Base-by-base conservation (phyloP, 1,140 invertebrate species). In the Brachionus koreanus region DNA sequence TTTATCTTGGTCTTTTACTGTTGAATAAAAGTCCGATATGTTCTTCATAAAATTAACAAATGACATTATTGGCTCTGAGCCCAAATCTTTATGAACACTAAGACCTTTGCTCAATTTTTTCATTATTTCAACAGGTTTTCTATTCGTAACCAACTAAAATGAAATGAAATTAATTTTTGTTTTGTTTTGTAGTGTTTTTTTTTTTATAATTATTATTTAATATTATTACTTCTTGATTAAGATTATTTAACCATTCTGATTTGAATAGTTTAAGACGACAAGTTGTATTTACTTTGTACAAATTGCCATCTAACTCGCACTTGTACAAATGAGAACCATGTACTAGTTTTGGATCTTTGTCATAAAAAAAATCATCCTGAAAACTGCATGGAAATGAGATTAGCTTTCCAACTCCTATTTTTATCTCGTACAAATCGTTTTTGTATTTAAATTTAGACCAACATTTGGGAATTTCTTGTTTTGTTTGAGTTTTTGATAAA, bases 281-380 rank as follows among this genome's bases (percentile, higher is more conserved):
- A 49, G 69, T 74, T 1, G 69, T 23, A 29, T 74, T 74, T 23
- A 74, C 69, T 46, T 25, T 46, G 39, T 46, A 46, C 37, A 74
- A 74, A 29, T 46, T 43, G 23, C 69, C 69, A 19, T 74, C 69
- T 39, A 25, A 4, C 25, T 74, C 69, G n/a, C 69, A 74, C 13
- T 74, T 74, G 39, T 74, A 74, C 69, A 74, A 74, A 74, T 74
- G 69, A 13, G 69, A 46, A 10, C 69, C 69, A 25, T 25, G 19
- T 3, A 49, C 23, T 25, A 46, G 19, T 49, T 74, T 46, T 6
- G 16, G 39, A 12, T 74, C 69, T 46, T 46, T 43, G 10, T 74
- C 25, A 3, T 16, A 43, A 29, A 35, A 74, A 23, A n/a, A 74
- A 46, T 74, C 69, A 46, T 39, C 43, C 2, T 74, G 39, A 74